A percentile compares a stretch with the other conserved stretches of the same genome.
Conservation (phyloP, 2,888 invertebrate species). For the Pollenia labialis region DNA sequence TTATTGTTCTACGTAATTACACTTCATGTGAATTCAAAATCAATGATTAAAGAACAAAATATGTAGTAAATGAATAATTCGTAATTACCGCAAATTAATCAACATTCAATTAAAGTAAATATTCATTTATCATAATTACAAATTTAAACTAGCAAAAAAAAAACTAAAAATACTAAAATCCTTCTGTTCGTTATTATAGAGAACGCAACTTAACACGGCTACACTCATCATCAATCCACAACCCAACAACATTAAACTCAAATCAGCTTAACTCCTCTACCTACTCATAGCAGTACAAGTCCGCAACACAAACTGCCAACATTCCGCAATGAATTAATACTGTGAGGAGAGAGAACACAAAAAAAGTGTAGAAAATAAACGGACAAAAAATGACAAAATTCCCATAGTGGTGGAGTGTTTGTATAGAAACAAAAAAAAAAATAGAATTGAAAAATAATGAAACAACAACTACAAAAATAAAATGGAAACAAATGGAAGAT, state of each 20-base stretch:
- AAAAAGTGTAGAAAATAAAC: conserved; percentile 41
- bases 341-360: conserved; percentile 51
- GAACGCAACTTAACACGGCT: conserved; percentile 49
- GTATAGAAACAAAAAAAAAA: conserved; percentile 7
- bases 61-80: conserved; percentile 11
- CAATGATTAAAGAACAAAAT: conserved; percentile 1
- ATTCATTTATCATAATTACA: conserved; percentile 61
- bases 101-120: conserved; percentile 53
- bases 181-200: conserved; percentile 43
- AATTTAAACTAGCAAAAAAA: conserved; percentile 25
- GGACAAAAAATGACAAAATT: conserved; percentile 69
- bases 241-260: conserved; percentile 1
- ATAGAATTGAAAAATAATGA: conserved; percentile 37
- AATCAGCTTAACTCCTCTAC: conserved; percentile 23
- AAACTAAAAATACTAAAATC: conserved; percentile 30
- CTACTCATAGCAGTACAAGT: conserved; percentile 52
- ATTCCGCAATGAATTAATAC: conserved; percentile 69
- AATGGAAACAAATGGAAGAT: conserved; percentile 65
- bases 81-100: conserved; percentile 64
- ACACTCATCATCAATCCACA: conserved; percentile 54
- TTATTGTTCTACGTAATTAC: conserved; percentile 10
- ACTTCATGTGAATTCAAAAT: conserved; percentile 5
- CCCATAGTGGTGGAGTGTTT: conserved; percentile 69
- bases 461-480: conserved; percentile 41
- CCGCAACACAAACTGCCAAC: conserved; percentile 70